Base-by-base conservation (phyloP, 2,113 vertebrate genomes). In the Meleagris gallopavo region DNA sequence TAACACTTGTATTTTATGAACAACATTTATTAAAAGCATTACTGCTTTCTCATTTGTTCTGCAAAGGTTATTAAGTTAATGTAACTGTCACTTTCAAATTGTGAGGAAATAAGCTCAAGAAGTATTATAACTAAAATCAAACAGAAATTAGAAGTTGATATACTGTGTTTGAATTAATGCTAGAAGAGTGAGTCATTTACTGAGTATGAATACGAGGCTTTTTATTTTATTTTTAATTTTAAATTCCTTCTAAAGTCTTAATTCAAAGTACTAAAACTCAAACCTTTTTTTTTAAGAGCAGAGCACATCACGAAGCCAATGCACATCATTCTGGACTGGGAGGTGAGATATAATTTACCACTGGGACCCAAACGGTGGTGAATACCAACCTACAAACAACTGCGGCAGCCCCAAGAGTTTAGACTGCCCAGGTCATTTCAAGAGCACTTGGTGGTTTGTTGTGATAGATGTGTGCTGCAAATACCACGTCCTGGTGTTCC, bases 71-170 rank as follows among this genome's bases (percentile, higher is more conserved):
- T 91, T 95, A 93, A 94, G 73, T 84, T 95, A 95, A 93, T 89
- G 90, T 58, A 93, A 90, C 86, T 90, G 91, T 84, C 88, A 94
- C 66, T 95, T 95, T 78, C 81, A 94, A 95, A 93, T 86, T 91
- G 77, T 78, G 48, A 81, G 57, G 62, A 91, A 95, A 94, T 93
- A 93, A 89, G 90, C 65, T 67, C 83, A 95, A 94, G 76, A 90
- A 96, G 83, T 83, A 86, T 77, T 89, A 74, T 90, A 95, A 95
- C 73, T 95, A 91, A 93, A 96, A 94, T 90, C 75, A 94, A 93
- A 96, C 61, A 86, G 70, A 94, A 95, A 94, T 90, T 95, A 88
- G 70, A 87, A 57, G 54, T 81, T 94, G 86, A 95, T 81, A 92
- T 72, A 75, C 66, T 83, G n/a, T 48, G 13, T 88, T 92, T 82